phyloP scores from a whole-genome alignment of 2,888 invertebrate species.

The Xanthia togata region DNA sequence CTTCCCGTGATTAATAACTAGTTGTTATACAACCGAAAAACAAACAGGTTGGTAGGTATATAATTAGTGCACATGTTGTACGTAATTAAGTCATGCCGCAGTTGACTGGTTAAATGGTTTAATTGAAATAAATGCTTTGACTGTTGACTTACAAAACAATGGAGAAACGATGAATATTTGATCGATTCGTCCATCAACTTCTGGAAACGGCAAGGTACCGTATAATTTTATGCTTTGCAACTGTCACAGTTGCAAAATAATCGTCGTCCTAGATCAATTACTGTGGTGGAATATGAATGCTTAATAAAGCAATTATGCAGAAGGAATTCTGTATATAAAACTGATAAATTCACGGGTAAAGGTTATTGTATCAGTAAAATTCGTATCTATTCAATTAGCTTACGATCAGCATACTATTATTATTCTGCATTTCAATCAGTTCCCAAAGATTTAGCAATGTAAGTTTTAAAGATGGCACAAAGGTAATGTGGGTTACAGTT shows the following conservation, averaged over 20 bases:
- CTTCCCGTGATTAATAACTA: too few relatives aligned
- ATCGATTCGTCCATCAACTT: conserved; percentile 7
- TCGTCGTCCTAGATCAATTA: conserved; percentile 10
- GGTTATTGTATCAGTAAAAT: not conserved
- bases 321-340: conserved; percentile 3
- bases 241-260: conserved; percentile 35
- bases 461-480: conserved; percentile 1
- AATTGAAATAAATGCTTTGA: too few relatives aligned
- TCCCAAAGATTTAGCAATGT: not conserved
- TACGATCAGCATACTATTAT: not conserved
- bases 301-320: conserved; percentile 11
- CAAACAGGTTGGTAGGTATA: conserved; percentile 3
- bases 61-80: conserved; percentile 17
- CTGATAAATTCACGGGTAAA: too few relatives aligned
- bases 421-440: not conserved
- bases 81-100: conserved; percentile 14
- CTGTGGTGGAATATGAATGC: conserved; percentile 6
- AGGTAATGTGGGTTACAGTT: not conserved
- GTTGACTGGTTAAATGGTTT: too few relatives aligned
- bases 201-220: conserved; percentile 5
- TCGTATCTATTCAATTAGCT: not conserved
- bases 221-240: conserved; percentile 40
- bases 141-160: conserved; percentile 23
- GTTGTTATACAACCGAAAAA: not conserved
- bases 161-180: conserved; percentile 26